A percentile compares a stretch with the other conserved stretches of the same genome.
Conservation (phyloP, 1,140 invertebrate genomes). For the Brachionus manjavacas region DNA sequence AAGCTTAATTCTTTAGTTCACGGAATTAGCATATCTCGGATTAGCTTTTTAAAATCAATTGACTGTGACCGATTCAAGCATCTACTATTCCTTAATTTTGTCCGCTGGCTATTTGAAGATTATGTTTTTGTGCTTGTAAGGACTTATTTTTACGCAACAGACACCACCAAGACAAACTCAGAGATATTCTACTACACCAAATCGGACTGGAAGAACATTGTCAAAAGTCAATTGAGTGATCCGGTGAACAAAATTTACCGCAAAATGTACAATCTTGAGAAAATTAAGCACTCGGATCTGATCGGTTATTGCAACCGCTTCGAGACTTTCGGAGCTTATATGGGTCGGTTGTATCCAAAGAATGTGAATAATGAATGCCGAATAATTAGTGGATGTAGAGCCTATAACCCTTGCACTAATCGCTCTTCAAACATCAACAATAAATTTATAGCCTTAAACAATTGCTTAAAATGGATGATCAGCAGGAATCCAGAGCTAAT, state of each 20-base stretch:
- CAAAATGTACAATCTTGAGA: conserved; percentile 37
- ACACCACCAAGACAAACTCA: conserved; percentile 38
- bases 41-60: conserved; percentile 16
- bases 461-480: conserved; percentile 35
- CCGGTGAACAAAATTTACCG: background rate
- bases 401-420: conserved; percentile 10
- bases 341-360: conserved; percentile 26
- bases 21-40: background rate
- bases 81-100: background rate
- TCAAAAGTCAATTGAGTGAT: conserved; percentile 23
- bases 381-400: conserved; percentile 32
- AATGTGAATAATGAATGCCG: conserved; percentile 37
- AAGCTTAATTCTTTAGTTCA: conserved; percentile 14
- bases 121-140: conserved; percentile 22
- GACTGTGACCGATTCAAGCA: conserved; percentile 26
- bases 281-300: background rate
- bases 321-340: background rate
- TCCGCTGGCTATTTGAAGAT: conserved; percentile 32
- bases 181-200: conserved; percentile 29
- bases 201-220: background rate
- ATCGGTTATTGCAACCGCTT: background rate
- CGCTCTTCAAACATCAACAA: background rate
- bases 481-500: background rate
- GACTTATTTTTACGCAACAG: conserved; percentile 24
- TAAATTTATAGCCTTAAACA: conserved; percentile 19